Evolutionary conservation across 2,113 vertebrate species (phyloP).

Genomic region (Nibea coibor): DNA sequence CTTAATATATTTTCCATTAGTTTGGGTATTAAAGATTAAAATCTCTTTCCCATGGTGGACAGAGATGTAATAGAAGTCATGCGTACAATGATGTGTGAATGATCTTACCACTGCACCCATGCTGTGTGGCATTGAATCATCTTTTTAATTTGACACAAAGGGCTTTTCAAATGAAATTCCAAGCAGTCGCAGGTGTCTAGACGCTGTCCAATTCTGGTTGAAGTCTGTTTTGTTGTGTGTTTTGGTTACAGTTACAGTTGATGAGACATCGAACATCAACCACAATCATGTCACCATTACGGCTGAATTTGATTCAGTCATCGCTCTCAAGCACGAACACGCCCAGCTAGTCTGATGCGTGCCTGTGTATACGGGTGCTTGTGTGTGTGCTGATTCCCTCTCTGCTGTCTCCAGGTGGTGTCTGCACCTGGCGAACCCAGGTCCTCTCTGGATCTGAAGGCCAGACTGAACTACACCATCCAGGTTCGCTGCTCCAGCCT

Average conservation of each 20-base stretch:
- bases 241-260: background rate
- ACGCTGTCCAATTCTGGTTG: background rate
- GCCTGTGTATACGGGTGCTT: background rate
- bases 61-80: no score
- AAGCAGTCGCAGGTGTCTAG: background rate
- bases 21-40: background rate
- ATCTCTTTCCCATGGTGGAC: no score
- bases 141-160: background rate
- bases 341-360: background rate
- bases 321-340: background rate
- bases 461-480: constrained; percentile 78
- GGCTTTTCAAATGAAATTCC: background rate
- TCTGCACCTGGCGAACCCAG: constrained; percentile 61
- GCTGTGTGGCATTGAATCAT: no score
- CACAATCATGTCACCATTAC: background rate
- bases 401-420: constrained; percentile 78
- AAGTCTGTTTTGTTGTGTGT: background rate
- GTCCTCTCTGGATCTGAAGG: constrained; percentile 76
- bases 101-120: no score
- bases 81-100: no score
- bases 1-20: background rate
- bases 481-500: constrained; percentile 84
- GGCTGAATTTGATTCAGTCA: constrained; percentile 11
- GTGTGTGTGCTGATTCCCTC: constrained; percentile 1
- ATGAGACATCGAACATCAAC: background rate